These are phyloP conservation scores for Sabellastarte sp. DNA, from an alignment of 2,888 invertebrate genomes.

Conservation along the genomic window DNA sequence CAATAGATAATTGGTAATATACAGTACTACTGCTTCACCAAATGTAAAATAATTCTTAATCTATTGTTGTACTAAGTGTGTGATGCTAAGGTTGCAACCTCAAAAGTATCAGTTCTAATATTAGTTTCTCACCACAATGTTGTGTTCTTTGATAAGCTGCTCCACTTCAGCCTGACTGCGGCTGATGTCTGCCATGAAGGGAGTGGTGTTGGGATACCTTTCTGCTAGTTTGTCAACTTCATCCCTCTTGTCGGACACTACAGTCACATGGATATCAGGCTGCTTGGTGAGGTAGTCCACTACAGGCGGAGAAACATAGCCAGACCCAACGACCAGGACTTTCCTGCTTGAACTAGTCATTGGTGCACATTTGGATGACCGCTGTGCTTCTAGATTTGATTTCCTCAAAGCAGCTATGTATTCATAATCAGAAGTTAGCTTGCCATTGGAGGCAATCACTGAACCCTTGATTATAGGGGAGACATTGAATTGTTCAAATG, in stretches of 20 bases:
- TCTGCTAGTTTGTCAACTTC: slow-evolving; percentile 83
- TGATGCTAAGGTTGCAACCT: too few relatives aligned
- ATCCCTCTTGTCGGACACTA: slow-evolving; percentile 64
- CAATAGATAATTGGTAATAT: too few relatives aligned
- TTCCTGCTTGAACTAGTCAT: too few relatives aligned
- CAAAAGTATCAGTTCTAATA: too few relatives aligned
- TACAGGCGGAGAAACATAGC: slow-evolving; percentile 88
- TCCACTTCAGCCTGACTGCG: slow-evolving; percentile 71
- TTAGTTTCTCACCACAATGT: slow-evolving; percentile 63
- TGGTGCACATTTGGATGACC: too few relatives aligned
- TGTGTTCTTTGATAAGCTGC: slow-evolving; percentile 69
- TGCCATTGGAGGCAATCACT: slow-evolving; percentile 93
- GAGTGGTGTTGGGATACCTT: slow-evolving; percentile 69
- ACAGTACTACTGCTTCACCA: too few relatives aligned
- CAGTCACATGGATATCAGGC: slow-evolving; percentile 75
- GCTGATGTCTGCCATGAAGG: slow-evolving; percentile 79
- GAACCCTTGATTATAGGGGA: slow-evolving; percentile 59
- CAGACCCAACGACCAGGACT: slow-evolving; percentile 88
- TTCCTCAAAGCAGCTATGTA: slow-evolving; percentile 89
- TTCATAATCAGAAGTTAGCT: slow-evolving; percentile 85
- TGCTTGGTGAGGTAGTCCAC: slow-evolving; percentile 91
- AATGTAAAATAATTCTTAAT: too few relatives aligned
- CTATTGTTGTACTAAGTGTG: too few relatives aligned
- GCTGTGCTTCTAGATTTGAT: slow-evolving; percentile 42
- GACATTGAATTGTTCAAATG: slow-evolving; percentile 71